Conservation (phyloP, 2,113 vertebrate species). For the Petromus typicus region DNA sequence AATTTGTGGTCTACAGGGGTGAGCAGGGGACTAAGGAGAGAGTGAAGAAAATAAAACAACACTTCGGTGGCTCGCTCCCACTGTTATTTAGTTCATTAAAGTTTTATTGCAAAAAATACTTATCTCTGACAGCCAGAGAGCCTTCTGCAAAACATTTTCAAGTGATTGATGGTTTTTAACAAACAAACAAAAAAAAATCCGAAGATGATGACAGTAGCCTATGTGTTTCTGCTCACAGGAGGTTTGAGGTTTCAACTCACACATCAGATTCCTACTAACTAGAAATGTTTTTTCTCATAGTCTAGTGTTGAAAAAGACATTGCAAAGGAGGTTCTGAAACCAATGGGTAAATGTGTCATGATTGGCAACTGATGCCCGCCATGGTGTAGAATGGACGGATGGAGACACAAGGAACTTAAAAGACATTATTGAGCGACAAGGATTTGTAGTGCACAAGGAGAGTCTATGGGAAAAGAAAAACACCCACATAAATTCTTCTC, state of each 20-base stretch:
- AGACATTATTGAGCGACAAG: not conserved
- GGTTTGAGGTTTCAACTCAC: not conserved
- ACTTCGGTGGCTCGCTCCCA: not conserved
- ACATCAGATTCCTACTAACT: not conserved
- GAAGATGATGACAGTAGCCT: not conserved
- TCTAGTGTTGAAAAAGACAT: not conserved
- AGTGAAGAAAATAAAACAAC: not conserved
- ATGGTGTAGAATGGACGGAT: not conserved
- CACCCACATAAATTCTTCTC: not conserved
- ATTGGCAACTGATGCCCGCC: not conserved
- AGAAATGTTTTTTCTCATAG: not conserved
- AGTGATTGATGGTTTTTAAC: slow-evolving; percentile 34
- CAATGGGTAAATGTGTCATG: not conserved
- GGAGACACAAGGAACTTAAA: not conserved
- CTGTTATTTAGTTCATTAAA: not conserved
- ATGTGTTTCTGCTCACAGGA: not conserved
- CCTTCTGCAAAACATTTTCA: not conserved
- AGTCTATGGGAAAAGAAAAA: not conserved
- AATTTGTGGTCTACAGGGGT: not conserved
- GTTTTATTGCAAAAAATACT: slow-evolving; percentile 25
- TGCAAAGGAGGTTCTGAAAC: not conserved
- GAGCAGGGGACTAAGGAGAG: not conserved
- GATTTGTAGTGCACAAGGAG: not conserved
- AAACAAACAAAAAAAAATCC: not conserved
- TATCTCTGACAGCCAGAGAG: slow-evolving; percentile 41